Percentiles rank a stretch among this genome's conserved stretches.
These are phyloP conservation scores for Bembecia ichneumoniformis DNA, from an alignment of 2,888 invertebrate genomes.

Conservation along the genomic window DNA sequence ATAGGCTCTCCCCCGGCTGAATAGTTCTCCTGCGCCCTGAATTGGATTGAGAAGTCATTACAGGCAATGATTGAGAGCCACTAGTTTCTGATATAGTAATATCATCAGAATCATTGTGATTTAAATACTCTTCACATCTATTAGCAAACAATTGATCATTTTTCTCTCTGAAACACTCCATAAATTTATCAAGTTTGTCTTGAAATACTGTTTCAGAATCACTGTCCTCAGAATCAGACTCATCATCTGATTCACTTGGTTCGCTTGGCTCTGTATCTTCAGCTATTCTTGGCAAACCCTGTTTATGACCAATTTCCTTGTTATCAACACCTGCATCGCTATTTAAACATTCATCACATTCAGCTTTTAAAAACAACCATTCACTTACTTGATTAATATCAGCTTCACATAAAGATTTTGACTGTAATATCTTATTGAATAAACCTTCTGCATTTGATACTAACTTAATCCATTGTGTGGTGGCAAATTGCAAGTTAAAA, in stretches of 20 bases:
- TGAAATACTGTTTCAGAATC: slow-evolving; percentile 77
- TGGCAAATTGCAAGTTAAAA: slow-evolving; percentile 86
- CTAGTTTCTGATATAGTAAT: slow-evolving; percentile 66
- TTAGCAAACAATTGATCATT: slow-evolving; percentile 78
- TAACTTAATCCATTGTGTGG: slow-evolving; percentile 85
- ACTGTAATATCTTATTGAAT: slow-evolving; percentile 81
- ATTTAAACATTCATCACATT: slow-evolving; percentile 87
- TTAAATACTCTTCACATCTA: slow-evolving; percentile 74
- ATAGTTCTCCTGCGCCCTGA: slow-evolving; percentile 71
- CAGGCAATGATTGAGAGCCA: slow-evolving; percentile 60
- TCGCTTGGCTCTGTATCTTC: slow-evolving; percentile 74
- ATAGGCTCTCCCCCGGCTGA: slow-evolving; percentile 74
- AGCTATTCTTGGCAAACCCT: slow-evolving; percentile 61
- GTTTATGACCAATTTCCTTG: slow-evolving; percentile 52
- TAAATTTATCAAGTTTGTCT: slow-evolving; percentile 79
- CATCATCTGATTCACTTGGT: slow-evolving; percentile 73
- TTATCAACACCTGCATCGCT: slow-evolving; percentile 64
- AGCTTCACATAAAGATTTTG: slow-evolving; percentile 77
- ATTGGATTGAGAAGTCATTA: slow-evolving; percentile 63
- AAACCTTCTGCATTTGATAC: slow-evolving; percentile 88
- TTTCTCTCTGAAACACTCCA: slow-evolving; percentile 79
- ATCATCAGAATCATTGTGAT: slow-evolving; percentile 65
- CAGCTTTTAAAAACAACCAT: slow-evolving; percentile 88
- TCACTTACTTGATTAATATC: slow-evolving; percentile 83
- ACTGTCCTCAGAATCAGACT: slow-evolving; percentile 72